phyloP scores from a whole-genome alignment of 2,113 vertebrate species.

The Vulpes lagopus region DNA sequence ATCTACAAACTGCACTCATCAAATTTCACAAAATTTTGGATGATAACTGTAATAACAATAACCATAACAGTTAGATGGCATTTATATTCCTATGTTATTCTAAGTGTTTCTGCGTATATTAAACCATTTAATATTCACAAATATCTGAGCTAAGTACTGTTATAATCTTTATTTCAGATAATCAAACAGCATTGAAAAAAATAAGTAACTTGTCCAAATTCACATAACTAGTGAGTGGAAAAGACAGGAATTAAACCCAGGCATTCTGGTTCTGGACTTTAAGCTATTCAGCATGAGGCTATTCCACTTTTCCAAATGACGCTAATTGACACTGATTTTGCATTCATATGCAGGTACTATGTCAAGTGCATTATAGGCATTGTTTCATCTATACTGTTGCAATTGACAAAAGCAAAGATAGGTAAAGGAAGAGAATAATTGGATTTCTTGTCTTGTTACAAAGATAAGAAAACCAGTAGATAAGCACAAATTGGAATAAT shows the following conservation, averaged over 20 bases:
- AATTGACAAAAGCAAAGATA: not conserved
- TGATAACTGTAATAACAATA: not conserved
- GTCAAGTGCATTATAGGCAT: not conserved
- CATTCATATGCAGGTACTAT: not conserved
- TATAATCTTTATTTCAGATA: not conserved
- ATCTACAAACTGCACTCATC: not conserved
- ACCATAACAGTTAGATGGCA: not conserved
- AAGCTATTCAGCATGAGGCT: not conserved
- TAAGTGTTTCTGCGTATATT: not conserved
- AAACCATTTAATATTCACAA: not conserved
- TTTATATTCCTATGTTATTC: not conserved
- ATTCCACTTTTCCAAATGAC: not conserved
- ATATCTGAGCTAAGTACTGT: not conserved
- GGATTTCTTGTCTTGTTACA: not conserved
- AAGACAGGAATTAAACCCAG: not conserved
- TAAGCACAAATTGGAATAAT: not conserved
- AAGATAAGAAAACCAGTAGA: not conserved
- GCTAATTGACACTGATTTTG: not conserved
- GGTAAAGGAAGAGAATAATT: not conserved
- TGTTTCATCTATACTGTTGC: not conserved
- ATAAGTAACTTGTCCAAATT: not conserved
- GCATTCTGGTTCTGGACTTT: not conserved
- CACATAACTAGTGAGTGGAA: not conserved
- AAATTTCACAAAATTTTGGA: not conserved
- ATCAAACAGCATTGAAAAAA: not conserved